Percentiles rank a stretch among this genome's conserved stretches.
Conservation (phyloP, 2,888 invertebrate species). For the Lycocerus yunnanus region DNA sequence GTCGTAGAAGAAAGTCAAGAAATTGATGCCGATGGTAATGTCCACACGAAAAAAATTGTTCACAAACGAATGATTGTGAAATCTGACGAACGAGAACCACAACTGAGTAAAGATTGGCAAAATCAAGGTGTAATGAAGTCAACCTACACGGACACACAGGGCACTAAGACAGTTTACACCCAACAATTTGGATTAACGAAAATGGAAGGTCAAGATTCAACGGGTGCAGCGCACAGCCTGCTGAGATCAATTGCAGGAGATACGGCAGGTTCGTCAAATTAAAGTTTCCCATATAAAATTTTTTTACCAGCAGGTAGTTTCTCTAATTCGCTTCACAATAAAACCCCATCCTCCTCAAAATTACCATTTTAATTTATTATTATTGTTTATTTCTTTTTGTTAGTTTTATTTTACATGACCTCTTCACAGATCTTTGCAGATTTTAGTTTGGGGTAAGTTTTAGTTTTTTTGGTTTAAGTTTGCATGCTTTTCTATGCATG, state of each 20-base stretch:
- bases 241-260: slow-evolving; percentile 41
- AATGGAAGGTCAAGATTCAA: slow-evolving; percentile 32
- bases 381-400: slow-evolving; percentile 19
- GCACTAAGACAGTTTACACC: slow-evolving; percentile 46
- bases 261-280: slow-evolving; percentile 40
- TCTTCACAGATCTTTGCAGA: slow-evolving; percentile 25
- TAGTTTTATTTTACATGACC: slow-evolving; percentile 26
- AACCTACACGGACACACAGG: slow-evolving; percentile 44
- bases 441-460: slow-evolving; percentile 36
- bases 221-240: slow-evolving; percentile 36
- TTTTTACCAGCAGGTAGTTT: slow-evolving; percentile 22
- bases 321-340: slow-evolving; percentile 18
- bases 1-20: slow-evolving; percentile 59
- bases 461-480: slow-evolving; percentile 4
- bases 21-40: slow-evolving; percentile 60
- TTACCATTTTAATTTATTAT: slow-evolving; percentile 1
- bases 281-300: slow-evolving; percentile 14
- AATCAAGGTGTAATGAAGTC: slow-evolving; percentile 41
- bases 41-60: slow-evolving; percentile 58
- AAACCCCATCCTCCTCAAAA: slow-evolving; percentile 11
- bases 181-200: slow-evolving; percentile 45
- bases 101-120: slow-evolving; percentile 31
- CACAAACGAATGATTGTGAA: slow-evolving; percentile 57
- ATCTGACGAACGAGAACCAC: slow-evolving; percentile 35
- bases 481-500: slow-evolving; percentile 7